phyloP scores from a whole-genome alignment of 1,140 invertebrate genomes.

The Helicoverpa armigera region DNA sequence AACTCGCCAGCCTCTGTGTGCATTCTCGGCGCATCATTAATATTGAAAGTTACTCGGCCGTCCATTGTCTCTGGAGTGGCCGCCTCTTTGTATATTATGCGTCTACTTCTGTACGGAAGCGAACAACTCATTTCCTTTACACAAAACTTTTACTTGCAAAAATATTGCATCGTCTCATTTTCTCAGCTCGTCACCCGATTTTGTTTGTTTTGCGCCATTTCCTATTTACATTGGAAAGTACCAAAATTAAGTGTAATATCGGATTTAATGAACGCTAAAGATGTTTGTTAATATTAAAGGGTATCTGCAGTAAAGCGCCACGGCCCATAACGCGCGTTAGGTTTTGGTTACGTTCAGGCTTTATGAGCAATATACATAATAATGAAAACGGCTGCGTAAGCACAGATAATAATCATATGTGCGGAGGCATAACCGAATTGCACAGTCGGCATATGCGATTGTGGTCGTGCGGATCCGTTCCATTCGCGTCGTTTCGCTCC shows the following conservation, averaged over 20 bases:
- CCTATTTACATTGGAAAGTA: constrained; percentile 22
- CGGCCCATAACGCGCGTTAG: constrained; percentile 38
- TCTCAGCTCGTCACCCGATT: constrained; percentile 25
- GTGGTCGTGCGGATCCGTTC: constrained; percentile 41
- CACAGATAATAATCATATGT: constrained; percentile 55
- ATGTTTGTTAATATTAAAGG: constrained; percentile 36
- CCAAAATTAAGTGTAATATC: constrained; percentile 25
- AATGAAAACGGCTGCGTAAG: constrained; percentile 51
- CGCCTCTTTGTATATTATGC: constrained; percentile 79
- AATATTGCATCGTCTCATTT: constrained; percentile 52
- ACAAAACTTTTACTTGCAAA: constrained; percentile 74
- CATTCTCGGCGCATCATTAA: constrained; percentile 84
- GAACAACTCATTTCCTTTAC: constrained; percentile 83
- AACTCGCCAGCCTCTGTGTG: constrained; percentile 77
- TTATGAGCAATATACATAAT: constrained; percentile 50
- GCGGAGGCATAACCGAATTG: constrained; percentile 41
- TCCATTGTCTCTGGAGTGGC: constrained; percentile 82
- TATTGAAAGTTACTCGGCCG: constrained; percentile 81
- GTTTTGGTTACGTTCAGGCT: constrained; percentile 47
- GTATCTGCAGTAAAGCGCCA: constrained; percentile 28
- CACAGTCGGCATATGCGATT: constrained; percentile 45
- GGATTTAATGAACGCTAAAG: constrained; percentile 41
- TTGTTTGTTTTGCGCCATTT: constrained; percentile 21
- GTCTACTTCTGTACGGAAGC: constrained; percentile 73
- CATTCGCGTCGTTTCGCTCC: constrained; percentile 41